phyloP scores from a whole-genome alignment of 2,888 invertebrate species.

The Coleophora deauratella region DNA sequence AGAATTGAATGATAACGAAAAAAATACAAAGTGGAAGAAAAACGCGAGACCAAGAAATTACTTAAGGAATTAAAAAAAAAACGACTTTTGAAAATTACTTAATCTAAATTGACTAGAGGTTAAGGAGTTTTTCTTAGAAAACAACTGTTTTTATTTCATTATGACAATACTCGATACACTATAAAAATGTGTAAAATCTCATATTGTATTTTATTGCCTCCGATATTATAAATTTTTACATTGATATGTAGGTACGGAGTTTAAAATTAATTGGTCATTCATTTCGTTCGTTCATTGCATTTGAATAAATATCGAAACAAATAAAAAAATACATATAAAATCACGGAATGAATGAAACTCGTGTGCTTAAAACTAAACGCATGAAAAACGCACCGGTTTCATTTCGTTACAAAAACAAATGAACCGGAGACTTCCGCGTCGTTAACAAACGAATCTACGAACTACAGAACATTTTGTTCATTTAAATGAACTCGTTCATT shows the following conservation, averaged over 20 bases:
- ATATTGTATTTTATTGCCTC: constrained; percentile 55
- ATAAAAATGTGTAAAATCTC: constrained; percentile 18
- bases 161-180: constrained; percentile 14
- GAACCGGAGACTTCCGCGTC: constrained; percentile 14
- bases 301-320: constrained; percentile 18
- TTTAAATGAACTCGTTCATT: constrained; percentile 24
- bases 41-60: neutral
- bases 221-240: constrained; percentile 39
- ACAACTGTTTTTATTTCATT: constrained; percentile 7
- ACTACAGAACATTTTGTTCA: constrained; percentile 14
- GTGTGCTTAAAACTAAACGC: no score
- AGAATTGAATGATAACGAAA: constrained; percentile 9
- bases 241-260: constrained; percentile 64
- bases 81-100: constrained; percentile 32
- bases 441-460: constrained; percentile 13
- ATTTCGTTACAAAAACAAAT: constrained; percentile 6
- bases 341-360: constrained; percentile 13
- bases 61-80: neutral
- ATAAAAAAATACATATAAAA: constrained; percentile 11
- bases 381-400: no score
- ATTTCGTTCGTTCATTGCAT: neutral
- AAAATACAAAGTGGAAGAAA: constrained; percentile 4
- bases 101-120: constrained; percentile 64
- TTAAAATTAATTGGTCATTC: constrained; percentile 32
- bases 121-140: no score